phyloP scores from a whole-genome alignment of 2,888 invertebrate species.

The Dasypolia templi region DNA sequence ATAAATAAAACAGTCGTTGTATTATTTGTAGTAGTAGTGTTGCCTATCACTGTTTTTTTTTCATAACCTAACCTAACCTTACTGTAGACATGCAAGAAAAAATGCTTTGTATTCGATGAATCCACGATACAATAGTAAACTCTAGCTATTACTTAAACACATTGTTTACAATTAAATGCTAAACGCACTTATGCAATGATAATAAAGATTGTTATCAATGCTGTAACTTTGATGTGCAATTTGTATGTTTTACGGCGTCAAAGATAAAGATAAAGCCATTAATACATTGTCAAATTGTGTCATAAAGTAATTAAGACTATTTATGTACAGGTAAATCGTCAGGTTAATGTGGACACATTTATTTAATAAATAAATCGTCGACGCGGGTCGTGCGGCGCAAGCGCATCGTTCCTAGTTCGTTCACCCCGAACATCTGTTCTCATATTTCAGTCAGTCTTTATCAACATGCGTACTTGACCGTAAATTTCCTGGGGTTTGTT shows the following conservation, averaged over 20 bases:
- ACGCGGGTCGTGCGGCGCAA: conserved; percentile 71
- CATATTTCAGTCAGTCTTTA: conserved; percentile 85
- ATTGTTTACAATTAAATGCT: conserved; percentile 54
- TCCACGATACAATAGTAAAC: conserved; percentile 44
- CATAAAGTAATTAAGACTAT: conserved; percentile 71
- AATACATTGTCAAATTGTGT: conserved; percentile 61
- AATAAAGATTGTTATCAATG: conserved; percentile 65
- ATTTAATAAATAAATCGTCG: conserved; percentile 80
- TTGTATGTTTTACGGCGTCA: conserved; percentile 56
- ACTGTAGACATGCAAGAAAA: neutral
- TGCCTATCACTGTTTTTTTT: neutral
- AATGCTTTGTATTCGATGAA: conserved; percentile 22
- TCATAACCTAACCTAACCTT: neutral
- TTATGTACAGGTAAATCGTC: conserved; percentile 74
- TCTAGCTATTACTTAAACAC: conserved; percentile 44
- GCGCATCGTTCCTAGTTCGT: conserved; percentile 79
- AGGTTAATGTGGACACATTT: conserved; percentile 72
- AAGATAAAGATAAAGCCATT: conserved; percentile 58
- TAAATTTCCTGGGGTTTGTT: conserved; percentile 65
- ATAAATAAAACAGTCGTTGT: neutral
- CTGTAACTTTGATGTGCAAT: conserved; percentile 55
- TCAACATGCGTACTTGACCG: conserved; percentile 78
- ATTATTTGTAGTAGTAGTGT: neutral
- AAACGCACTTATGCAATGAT: conserved; percentile 48
- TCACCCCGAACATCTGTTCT: conserved; percentile 89